These are phyloP conservation scores for Oreonectes daqikongensis DNA, from an alignment of 2,797 vertebrate species.

Conservation along the genomic window DNA sequence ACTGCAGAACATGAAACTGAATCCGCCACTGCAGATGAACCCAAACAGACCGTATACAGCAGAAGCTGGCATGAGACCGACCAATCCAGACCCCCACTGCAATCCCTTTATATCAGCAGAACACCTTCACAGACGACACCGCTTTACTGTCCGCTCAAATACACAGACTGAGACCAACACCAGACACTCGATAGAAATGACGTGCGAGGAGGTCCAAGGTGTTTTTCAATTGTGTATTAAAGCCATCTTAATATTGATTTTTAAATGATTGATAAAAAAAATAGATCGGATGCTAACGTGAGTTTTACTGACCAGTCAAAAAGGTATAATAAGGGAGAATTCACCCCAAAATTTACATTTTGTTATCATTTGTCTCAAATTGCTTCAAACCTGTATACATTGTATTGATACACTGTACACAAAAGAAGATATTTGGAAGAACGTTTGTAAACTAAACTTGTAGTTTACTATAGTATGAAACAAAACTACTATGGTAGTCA, in stretches of 20 bases:
- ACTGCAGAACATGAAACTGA: slow-evolving; percentile 76
- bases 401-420: too few species aligned
- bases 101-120: slow-evolving; percentile 61
- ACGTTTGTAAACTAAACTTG: too few species aligned
- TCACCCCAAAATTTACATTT: too few species aligned
- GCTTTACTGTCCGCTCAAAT: background rate
- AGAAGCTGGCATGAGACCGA: slow-evolving; percentile 64
- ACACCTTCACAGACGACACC: slow-evolving; percentile 39
- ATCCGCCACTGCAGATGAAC: slow-evolving; percentile 80
- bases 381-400: too few species aligned
- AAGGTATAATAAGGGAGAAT: too few species aligned
- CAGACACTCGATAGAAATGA: background rate
- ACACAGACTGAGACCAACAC: background rate
- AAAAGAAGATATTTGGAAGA: too few species aligned
- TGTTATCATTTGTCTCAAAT: too few species aligned
- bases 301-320: too few species aligned
- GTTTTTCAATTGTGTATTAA: background rate
- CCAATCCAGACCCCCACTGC: slow-evolving; percentile 65
- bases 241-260: background rate
- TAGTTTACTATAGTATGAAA: too few species aligned
- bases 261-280: background rate
- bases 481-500: too few species aligned
- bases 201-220: background rate
- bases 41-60: slow-evolving; percentile 75
- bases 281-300: background rate